Evolutionary conservation across 2,113 vertebrate species (phyloP), one percentile per base, ranked within the genome.

Genomic region (Camelus bactrianus): DNA sequence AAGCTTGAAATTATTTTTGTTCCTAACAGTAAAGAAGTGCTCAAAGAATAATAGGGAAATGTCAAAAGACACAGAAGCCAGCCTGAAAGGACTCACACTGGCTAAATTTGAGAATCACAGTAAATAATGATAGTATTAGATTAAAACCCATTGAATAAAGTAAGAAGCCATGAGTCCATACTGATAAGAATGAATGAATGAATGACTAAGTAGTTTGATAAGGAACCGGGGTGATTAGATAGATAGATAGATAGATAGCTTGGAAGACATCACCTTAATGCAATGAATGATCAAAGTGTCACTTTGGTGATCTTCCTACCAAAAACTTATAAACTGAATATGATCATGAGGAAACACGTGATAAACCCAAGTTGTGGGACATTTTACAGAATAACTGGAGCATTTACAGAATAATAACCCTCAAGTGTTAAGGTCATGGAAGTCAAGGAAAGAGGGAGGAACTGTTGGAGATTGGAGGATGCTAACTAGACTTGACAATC

Each of bases 211-310:
- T 54, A 54, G 75, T 64, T 52, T 84, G 60, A 89, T 86, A 46
- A 79, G 62, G 16, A 91, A 79, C 52, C 54, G 16, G 38, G 12
- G 48, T 24, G 35, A 20, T 58, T 58, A 88, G 19, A 69, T 42
- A 92, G 35, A 83, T 11, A 50, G 35, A 83, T 11, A 50, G 13
- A n/a, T 26, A 30, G n/a, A 88, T 67, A 80, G 64, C 30, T 30
- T 28, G 54, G 32, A 94, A 76, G 46, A 86, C 19, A 81, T 30
- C 42, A 69, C n/a, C n/a, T 92, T 90, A 83, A 93, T 91, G 3
- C 56, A 82, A 73, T 83, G 42, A 95, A 95, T 95, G 30, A 93
- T 79, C 8, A 83, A 91, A 91, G 46, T 32, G 87, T 95, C 77
- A 65, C n/a, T 95, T 96, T 75, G 65, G 72, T 65, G 38, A 42